Percentiles rank a stretch among this genome's conserved stretches.
phyloP scores from a whole-genome alignment of 2,888 invertebrate species.

The Neoscelio sp. region DNA sequence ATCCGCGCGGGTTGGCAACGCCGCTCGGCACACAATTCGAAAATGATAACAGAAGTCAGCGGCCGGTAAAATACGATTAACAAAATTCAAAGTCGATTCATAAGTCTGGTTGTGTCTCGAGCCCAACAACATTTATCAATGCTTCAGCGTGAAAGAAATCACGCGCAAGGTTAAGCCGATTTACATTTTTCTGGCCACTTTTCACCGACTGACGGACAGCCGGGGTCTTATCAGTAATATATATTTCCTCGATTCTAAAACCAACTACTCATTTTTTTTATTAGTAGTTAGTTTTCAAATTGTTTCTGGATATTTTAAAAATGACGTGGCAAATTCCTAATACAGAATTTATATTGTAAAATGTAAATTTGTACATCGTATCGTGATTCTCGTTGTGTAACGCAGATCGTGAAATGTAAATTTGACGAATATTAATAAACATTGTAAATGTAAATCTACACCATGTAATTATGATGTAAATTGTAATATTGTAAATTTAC shows the following conservation, averaged over 20 bases:
- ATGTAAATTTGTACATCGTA: too few relatives aligned
- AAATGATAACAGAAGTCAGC: constrained; percentile 42
- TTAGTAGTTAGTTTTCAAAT: constrained; percentile 47
- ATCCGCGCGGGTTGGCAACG: constrained; percentile 33
- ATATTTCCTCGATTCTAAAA: constrained; percentile 50
- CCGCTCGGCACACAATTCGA: constrained; percentile 37
- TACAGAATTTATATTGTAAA: too few relatives aligned
- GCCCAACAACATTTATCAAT: constrained; percentile 55
- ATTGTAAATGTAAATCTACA: too few relatives aligned
- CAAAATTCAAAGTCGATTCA: constrained; percentile 49
- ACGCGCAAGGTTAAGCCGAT: constrained; percentile 66
- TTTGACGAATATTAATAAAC: too few relatives aligned
- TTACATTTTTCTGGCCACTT: constrained; percentile 58
- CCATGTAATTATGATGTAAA: too few relatives aligned
- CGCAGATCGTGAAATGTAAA: too few relatives aligned
- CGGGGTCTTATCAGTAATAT: constrained; percentile 48
- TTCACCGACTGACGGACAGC: constrained; percentile 55
- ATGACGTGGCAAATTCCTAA: too few relatives aligned
- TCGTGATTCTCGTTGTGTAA: too few relatives aligned
- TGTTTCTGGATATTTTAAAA: too few relatives aligned
- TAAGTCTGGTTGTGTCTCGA: constrained; percentile 36
- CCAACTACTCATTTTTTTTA: constrained; percentile 22
- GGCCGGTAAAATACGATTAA: constrained; percentile 42
- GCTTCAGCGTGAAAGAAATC: constrained; percentile 44
- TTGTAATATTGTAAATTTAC: too few relatives aligned